phyloP scores from a whole-genome alignment of 1,140 invertebrate species.

The Drosophila repleta region DNA sequence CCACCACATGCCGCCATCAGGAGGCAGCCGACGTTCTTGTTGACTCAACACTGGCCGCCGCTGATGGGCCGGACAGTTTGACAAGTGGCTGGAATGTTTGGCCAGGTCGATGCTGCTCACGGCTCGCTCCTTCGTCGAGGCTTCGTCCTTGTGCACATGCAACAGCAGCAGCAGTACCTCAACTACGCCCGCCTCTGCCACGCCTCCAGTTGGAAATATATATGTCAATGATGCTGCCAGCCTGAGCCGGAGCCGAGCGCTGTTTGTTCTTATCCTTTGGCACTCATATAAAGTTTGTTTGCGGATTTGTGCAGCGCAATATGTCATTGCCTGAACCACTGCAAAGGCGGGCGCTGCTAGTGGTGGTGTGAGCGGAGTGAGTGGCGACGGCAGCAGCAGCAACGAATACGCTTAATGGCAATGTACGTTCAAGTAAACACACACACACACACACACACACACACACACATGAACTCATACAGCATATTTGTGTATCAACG shows the following conservation, averaged over 20 bases:
- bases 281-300: slow-evolving; percentile 82
- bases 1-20: slow-evolving; percentile 15
- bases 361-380: no score
- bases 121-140: background rate
- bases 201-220: slow-evolving; percentile 45
- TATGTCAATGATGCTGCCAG: slow-evolving; percentile 75
- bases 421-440: slow-evolving; percentile 81
- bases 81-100: slow-evolving; percentile 73
- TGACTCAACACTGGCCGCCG: slow-evolving; percentile 31
- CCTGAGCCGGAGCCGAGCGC: slow-evolving; percentile 27
- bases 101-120: slow-evolving; percentile 33
- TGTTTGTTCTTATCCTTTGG: slow-evolving; percentile 81
- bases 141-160: slow-evolving; percentile 22
- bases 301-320: slow-evolving; percentile 81
- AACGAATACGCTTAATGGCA: slow-evolving; percentile 74
- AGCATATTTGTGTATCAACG: slow-evolving; percentile 46
- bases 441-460: slow-evolving; percentile 28
- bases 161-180: background rate
- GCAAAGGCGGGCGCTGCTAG: background rate
- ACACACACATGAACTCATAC: slow-evolving; percentile 8
- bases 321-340: slow-evolving; percentile 70
- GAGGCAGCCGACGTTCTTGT: slow-evolving; percentile 46
- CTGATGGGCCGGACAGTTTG: slow-evolving; percentile 49
- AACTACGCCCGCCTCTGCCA: background rate
- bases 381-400: slow-evolving; percentile 17